These are phyloP conservation scores for Hiodon alosoides DNA, from an alignment of 2,113 vertebrate genomes.

Conservation along the genomic window DNA sequence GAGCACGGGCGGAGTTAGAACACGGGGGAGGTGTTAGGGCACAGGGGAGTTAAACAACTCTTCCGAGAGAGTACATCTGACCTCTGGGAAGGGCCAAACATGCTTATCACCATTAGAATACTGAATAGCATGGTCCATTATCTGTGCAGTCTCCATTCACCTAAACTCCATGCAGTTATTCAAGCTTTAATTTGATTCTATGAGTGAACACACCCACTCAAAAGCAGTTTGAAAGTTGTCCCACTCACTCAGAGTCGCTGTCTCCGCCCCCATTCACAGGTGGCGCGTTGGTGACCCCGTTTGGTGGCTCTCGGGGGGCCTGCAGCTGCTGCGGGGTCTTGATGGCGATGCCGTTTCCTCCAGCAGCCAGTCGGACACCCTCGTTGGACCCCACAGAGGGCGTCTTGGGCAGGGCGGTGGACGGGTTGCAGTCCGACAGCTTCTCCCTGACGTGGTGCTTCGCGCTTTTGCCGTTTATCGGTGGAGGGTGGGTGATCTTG, in stretches of 20 bases:
- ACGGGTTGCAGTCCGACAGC: constrained; percentile 64
- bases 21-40: too few species aligned
- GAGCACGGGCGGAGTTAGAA: too few species aligned
- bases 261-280: constrained; percentile 55
- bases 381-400: constrained; percentile 63
- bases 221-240: too few species aligned
- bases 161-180: not conserved
- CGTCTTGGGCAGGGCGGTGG: constrained; percentile 56
- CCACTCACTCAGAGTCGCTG: constrained; percentile 80
- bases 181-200: too few species aligned
- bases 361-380: constrained; percentile 46
- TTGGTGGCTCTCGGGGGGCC: constrained; percentile 61
- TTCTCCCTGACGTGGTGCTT: constrained; percentile 73
- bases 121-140: not conserved
- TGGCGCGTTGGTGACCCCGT: constrained; percentile 66
- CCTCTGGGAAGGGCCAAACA: not conserved
- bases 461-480: constrained; percentile 67
- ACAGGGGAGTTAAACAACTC: too few species aligned
- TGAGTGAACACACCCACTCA: too few species aligned
- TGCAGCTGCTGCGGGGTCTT: constrained; percentile 58
- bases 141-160: not conserved
- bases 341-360: constrained; percentile 55
- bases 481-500: constrained; percentile 75
- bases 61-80: not conserved
- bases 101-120: not conserved